Conservation (phyloP, 2,888 invertebrate species). For the Tineola bisselliella region DNA sequence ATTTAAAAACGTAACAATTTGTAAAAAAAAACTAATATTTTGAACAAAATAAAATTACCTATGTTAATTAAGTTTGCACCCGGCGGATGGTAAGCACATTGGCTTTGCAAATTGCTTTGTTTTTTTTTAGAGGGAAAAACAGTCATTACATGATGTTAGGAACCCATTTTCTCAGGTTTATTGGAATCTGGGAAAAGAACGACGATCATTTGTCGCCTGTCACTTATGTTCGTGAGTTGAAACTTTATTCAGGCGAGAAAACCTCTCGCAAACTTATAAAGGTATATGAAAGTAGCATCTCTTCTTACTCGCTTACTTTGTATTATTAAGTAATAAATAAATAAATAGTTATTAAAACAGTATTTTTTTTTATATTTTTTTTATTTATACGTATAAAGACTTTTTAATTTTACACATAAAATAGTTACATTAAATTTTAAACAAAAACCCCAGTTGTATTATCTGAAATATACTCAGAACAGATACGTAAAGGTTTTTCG, state of each 20-base stretch:
- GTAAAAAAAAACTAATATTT: too few species aligned
- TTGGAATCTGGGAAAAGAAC: background rate
- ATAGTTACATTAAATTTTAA: too few species aligned
- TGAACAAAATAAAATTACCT: background rate
- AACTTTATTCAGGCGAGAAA: background rate
- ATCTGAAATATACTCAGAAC: background rate
- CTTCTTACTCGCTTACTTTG: too few species aligned
- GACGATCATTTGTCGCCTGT: background rate
- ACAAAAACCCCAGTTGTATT: too few species aligned
- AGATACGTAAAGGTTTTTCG: background rate
- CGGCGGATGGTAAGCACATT: background rate
- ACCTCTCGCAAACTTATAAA: too few species aligned
- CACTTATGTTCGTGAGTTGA: conserved; percentile 1
- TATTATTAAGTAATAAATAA: too few species aligned
- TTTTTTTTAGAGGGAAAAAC: background rate
- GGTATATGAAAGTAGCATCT: too few species aligned
- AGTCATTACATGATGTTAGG: background rate
- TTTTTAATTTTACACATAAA: too few species aligned
- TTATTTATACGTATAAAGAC: too few species aligned
- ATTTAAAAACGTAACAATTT: too few species aligned
- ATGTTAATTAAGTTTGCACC: background rate
- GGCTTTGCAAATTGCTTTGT: background rate
- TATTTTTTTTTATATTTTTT: too few species aligned
- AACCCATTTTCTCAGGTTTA: background rate
- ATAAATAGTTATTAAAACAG: too few species aligned